Evolutionary conservation across 2,797 vertebrate species (phyloP), one percentile per base, ranked within the genome.

Genomic region (Avahi laniger): DNA sequence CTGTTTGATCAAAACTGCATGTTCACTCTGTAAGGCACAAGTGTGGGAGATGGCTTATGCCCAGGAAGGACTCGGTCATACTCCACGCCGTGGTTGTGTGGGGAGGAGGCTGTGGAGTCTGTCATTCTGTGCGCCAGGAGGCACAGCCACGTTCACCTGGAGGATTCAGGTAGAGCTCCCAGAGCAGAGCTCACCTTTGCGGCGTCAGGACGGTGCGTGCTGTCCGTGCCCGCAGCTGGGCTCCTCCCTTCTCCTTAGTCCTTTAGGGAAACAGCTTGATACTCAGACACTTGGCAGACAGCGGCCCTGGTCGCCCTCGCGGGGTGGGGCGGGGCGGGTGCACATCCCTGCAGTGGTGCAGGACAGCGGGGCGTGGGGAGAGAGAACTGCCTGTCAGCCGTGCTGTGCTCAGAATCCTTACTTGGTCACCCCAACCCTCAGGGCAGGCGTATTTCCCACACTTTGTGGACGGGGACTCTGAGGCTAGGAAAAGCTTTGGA

Each of bases 351-450:
- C 30, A 5, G 1, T 26, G 20, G 48, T 20, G n/a, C 15, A 18
- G 30, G 12, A 33, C 30, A 46, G 41, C 3, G 35, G 17, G 43
- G 4, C 1, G 3, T 1, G 22, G 72, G 9, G 30, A 48, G 72
- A 41, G 12, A 10, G 24, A n/a, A 26, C 83, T 7, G 8, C 28
- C 13, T 0, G 33, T 54, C 78, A 9, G 33, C 48, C 17, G 38
- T 9, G 46, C 65, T 63, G 41, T 18, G 48, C 69, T n/a, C 0
- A 59, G 46, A 15, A 35, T 30, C 41, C 3, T 1, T 12, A 2
- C 41, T 80, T 22, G 12, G 3, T 38, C 4, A 0, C 2, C 41
- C 18, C 9, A 28, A 12, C 9, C 69, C 22, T 0, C 1, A 41
- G 22, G 33, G 15, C 2, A 7, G 59, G 8, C 11, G 4, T 0